Percentiles rank a stretch among this genome's conserved stretches.
phyloP scores from a whole-genome alignment of 2,888 invertebrate genomes.

The Rapana venosa region DNA sequence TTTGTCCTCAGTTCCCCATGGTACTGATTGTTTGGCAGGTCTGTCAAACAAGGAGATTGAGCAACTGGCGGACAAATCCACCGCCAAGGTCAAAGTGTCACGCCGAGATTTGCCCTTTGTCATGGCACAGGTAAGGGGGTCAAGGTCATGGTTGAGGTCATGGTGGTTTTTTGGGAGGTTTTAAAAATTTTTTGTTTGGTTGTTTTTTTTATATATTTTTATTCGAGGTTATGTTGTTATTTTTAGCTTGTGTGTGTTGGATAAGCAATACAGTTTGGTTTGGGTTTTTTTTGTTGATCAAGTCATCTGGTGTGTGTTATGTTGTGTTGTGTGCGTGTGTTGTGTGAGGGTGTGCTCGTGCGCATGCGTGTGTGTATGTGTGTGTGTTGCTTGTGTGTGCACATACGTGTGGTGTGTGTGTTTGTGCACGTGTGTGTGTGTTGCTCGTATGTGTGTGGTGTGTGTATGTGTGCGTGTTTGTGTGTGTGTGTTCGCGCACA shows the following conservation, averaged over 20 bases:
- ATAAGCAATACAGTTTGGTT: no score
- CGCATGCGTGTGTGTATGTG: background rate
- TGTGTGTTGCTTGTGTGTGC: background rate
- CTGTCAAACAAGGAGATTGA: conserved; percentile 84
- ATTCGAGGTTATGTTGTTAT: no score
- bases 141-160: background rate
- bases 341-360: background rate
- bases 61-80: conserved; percentile 82
- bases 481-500: no score
- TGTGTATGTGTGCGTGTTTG: no score
- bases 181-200: background rate
- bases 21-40: conserved; percentile 66
- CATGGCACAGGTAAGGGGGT: conserved; percentile 83
- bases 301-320: no score
- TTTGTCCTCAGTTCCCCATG: background rate
- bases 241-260: no score
- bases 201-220: background rate
- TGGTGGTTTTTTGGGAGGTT: background rate
- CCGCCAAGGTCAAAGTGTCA: conserved; percentile 87
- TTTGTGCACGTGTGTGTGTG: no score
- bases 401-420: no score
- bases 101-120: conserved; percentile 90
- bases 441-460: no score
- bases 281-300: no score
- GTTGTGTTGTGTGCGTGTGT: no score